Percentiles rank a stretch among this genome's conserved stretches.
phyloP scores from a whole-genome alignment of 2,888 invertebrate species.

The Ichneumon xanthorius region DNA sequence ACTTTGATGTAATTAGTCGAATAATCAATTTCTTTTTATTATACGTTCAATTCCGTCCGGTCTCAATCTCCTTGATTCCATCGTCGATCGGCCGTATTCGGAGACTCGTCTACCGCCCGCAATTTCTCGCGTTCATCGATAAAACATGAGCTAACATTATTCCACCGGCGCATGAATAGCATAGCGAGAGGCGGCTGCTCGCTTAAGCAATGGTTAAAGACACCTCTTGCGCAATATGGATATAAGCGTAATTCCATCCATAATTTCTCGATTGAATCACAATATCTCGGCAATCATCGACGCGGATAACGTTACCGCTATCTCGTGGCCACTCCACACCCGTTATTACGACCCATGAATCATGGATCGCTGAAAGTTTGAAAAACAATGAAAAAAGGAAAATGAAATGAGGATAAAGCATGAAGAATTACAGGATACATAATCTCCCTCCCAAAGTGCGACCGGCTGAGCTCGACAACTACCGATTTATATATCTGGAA shows the following conservation, averaged over 20 bases:
- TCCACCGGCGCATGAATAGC: constrained; percentile 17
- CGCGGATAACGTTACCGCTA: constrained; percentile 31
- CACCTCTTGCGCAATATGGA: constrained; percentile 36
- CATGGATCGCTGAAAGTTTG: constrained; percentile 21
- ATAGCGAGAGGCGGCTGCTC: neutral
- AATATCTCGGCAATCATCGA: constrained; percentile 60
- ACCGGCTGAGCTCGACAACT: neutral
- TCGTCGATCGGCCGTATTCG: neutral
- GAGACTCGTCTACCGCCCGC: neutral
- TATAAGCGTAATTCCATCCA: constrained; percentile 47
- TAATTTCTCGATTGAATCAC: constrained; percentile 60
- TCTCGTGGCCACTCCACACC: constrained; percentile 30
- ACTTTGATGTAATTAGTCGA: constrained; percentile 59
- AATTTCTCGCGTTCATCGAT: constrained; percentile 48
- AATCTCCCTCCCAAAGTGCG: constrained; percentile 29
- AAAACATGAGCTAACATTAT: constrained; percentile 59
- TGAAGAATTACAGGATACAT: constrained; percentile 20
- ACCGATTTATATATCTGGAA: constrained; percentile 4
- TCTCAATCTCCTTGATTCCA: neutral
- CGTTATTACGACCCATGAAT: constrained; percentile 60
- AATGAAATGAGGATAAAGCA: constrained; percentile 16
- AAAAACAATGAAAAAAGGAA: neutral
- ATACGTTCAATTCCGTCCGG: neutral
- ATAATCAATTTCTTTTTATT: constrained; percentile 18
- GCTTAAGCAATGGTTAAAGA: constrained; percentile 30